These are phyloP conservation scores for Synanthedon vespiformis DNA, from an alignment of 2,888 invertebrate species.

Conservation along the genomic window DNA sequence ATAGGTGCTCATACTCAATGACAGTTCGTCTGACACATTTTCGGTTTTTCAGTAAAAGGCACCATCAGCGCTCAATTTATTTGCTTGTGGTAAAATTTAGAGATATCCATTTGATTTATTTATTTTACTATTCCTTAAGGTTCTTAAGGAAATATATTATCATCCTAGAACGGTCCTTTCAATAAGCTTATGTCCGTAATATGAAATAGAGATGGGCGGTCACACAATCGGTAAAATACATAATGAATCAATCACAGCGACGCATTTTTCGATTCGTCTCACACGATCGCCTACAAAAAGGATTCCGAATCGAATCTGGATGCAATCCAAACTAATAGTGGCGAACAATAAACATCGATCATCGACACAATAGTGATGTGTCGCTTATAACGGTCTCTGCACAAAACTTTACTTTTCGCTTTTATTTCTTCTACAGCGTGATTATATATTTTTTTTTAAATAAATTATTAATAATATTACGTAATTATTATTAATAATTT, in stretches of 20 bases:
- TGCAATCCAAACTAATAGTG: conserved; percentile 45
- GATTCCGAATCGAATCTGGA: conserved; percentile 25
- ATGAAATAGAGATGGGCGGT: conserved; percentile 17
- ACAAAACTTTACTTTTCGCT: conserved; percentile 1
- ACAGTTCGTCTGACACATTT: too few relatives aligned
- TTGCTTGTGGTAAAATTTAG: too few relatives aligned
- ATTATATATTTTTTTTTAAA: background rate
- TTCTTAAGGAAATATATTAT: too few relatives aligned
- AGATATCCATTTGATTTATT: too few relatives aligned
- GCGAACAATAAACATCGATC: conserved; percentile 41
- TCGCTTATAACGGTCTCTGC: conserved; percentile 13
- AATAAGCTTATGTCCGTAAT: conserved; percentile 1
- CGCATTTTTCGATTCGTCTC: conserved; percentile 32
- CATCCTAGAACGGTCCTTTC: too few relatives aligned
- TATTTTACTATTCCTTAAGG: too few relatives aligned
- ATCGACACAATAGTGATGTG: conserved; percentile 27
- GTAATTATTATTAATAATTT: too few relatives aligned
- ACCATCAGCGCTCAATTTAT: too few relatives aligned
- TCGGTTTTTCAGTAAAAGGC: too few relatives aligned
- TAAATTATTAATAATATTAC: too few relatives aligned
- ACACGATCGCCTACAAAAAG: conserved; percentile 40
- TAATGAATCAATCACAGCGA: background rate
- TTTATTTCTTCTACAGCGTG: background rate
- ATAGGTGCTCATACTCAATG: too few relatives aligned
- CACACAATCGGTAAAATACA: conserved; percentile 18